phyloP scores from a whole-genome alignment of 2,113 vertebrate genomes.

The Pterocles gutturalis region DNA sequence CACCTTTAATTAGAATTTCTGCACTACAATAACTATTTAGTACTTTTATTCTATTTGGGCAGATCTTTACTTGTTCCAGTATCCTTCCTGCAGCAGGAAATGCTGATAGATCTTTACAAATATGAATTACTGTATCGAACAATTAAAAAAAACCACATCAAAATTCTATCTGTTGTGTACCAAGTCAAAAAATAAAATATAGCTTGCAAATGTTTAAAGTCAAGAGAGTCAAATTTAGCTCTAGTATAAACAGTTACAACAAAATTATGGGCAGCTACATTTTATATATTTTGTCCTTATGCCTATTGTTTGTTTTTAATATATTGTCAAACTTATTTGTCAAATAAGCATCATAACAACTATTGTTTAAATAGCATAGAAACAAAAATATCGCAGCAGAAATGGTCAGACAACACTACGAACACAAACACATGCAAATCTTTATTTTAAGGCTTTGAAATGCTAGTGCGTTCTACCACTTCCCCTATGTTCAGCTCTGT shows the following conservation, averaged over 20 bases:
- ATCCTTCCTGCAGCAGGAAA: background rate
- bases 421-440: background rate
- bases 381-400: background rate
- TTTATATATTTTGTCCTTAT: background rate
- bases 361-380: background rate
- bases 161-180: background rate
- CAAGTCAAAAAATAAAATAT: background rate
- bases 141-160: background rate
- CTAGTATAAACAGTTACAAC: background rate
- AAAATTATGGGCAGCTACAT: background rate
- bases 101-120: background rate
- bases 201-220: background rate
- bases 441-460: background rate
- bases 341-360: background rate
- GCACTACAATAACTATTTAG: background rate
- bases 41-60: background rate
- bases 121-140: background rate
- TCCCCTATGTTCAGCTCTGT: background rate
- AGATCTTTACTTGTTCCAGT: background rate
- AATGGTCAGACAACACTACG: background rate
- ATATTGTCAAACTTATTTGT: background rate
- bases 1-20: background rate
- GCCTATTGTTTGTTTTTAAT: background rate
- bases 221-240: background rate
- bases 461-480: background rate